Base-by-base conservation (phyloP, 2,888 invertebrate species). In the Zeuzera pyrina region DNA sequence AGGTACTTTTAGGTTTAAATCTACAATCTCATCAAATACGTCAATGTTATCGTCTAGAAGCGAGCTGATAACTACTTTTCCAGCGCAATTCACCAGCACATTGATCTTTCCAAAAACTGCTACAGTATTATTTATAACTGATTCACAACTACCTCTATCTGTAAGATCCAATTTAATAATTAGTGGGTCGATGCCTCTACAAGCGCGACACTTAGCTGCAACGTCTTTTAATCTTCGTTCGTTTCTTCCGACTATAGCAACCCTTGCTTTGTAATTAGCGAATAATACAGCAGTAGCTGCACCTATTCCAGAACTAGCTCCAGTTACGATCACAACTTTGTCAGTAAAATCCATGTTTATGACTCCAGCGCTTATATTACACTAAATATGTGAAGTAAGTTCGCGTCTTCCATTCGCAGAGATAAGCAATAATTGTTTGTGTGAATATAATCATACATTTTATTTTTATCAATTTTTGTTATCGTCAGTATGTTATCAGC, bases 21-120 rank as follows among this genome's bases (percentile, higher is more conserved):
- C 90, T 78, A 97, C 91, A 34, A 93, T 70, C 34, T 89, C 85
- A 57, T 97, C 96, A 57, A 89, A 95, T 40, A 91, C 91, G 21
- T 90, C 91, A 33, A 95, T 57, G 0, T 92, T 90, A 29, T 86
- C 89, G 63, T 95, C 94, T 47, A 94, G 92, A 3, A 87, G 76
- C 1, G 94, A 95, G 6, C 68, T 73, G 41, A 89, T 88, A 3
- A 91, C 55, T 14, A 91, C 85, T 14, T 59, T 59, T 0, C 95
- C 95, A 10, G 95, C 95, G 74, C 91, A 92, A 59, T 96, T 94
- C 0, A 94, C 84, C 15, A 93, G 60, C 11, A 93, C 86, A 72
- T 94, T 91, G 3, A 94, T 70, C 52, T 83, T 87, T 3, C 87
- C 86, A 53, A 84, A 91, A 38, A 87, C 86, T 19, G 85, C 70